Base-by-base conservation (phyloP, 2,113 vertebrate genomes). In the Nansenia antarctica region DNA sequence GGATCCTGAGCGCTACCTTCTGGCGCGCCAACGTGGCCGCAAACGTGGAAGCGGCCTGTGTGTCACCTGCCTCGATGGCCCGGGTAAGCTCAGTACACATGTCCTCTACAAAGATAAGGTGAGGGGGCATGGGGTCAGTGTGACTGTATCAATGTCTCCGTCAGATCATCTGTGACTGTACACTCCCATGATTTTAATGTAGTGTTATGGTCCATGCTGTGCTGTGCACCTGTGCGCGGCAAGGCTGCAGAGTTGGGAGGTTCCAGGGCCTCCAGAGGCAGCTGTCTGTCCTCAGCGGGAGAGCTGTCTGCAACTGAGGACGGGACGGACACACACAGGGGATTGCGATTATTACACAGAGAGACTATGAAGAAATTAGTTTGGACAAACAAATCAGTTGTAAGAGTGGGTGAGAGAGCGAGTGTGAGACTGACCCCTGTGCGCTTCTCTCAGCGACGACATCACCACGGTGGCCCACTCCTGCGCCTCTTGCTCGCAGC, bases 381-480 rank as follows among this genome's bases (percentile, higher is more conserved):
- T 7, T 31, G 5, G 27, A 58, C 55, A 58, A 8, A 31, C 14
- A 18, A 27, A 24, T 5, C 9, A 54, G 52, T 24, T 4, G 22
- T 9, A 54, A 54, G 5, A 26, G 20, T 26, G 26, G 42, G 26
- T n/a, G 20, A 57, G 26, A 5, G 5, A 8, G 54, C n/a, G n/a
- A n/a, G n/a, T 20, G 6, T n/a, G 15, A 3, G 6, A 31, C 86
- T 59, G 58, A 95, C 95, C 94, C 91, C 93, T 90, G 29, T 92
- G 91, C 0, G 90, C 87, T 76, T 96, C 94, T 24, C 92, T 77
- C 8, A 95, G 87, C 0, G 94, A 95, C 7, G 93, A 95, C 89
- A 92, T 93, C 54, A 95, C 82, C 57, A 94, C 91, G 0, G 93
- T 94, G 76, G 94, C 94, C 94, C 94, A 95, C 74, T 91, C 91